phyloP scores from a whole-genome alignment of 2,113 vertebrate species.

The Cololabis saira region DNA sequence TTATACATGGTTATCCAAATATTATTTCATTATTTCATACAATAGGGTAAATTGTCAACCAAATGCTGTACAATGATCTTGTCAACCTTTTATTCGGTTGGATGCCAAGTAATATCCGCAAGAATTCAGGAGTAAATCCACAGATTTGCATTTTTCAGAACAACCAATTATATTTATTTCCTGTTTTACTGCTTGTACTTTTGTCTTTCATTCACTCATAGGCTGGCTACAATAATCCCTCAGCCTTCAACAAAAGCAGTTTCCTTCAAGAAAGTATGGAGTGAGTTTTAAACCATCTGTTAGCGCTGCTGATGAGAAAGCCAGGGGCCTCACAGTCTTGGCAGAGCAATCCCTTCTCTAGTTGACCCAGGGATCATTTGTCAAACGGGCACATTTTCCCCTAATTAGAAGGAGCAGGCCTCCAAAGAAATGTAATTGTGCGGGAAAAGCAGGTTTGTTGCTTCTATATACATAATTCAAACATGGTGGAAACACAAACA shows the following conservation, averaged over 20 bases:
- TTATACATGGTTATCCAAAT: no score
- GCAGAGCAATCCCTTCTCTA: conserved; percentile 53
- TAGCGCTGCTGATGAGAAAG: conserved; percentile 60
- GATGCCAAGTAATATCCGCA: no score
- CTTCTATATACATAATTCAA: not conserved
- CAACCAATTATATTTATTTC: no score
- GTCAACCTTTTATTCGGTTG: no score
- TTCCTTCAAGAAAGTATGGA: conserved; percentile 26
- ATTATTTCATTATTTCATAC: no score
- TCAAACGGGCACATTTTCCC: conserved; percentile 51
- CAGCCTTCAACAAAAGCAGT: conserved; percentile 39
- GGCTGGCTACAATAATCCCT: conserved; percentile 12
- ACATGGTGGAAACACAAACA: conserved; percentile 38
- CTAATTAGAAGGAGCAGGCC: conserved; percentile 62
- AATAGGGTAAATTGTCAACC: no score
- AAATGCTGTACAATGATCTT: no score
- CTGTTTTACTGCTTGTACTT: no score
- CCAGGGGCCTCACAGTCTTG: conserved; percentile 49
- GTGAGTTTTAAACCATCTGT: conserved; percentile 67
- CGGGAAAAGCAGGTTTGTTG: conserved; percentile 30
- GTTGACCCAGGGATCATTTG: conserved; percentile 59
- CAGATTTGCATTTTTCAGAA: no score
- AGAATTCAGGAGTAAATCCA: no score
- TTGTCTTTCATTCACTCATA: not conserved
- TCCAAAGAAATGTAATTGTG: conserved; percentile 33